A percentile compares a stretch with the other conserved stretches of the same genome.
phyloP scores from a whole-genome alignment of 2,797 vertebrate genomes.

The Adelosebastes latens region DNA sequence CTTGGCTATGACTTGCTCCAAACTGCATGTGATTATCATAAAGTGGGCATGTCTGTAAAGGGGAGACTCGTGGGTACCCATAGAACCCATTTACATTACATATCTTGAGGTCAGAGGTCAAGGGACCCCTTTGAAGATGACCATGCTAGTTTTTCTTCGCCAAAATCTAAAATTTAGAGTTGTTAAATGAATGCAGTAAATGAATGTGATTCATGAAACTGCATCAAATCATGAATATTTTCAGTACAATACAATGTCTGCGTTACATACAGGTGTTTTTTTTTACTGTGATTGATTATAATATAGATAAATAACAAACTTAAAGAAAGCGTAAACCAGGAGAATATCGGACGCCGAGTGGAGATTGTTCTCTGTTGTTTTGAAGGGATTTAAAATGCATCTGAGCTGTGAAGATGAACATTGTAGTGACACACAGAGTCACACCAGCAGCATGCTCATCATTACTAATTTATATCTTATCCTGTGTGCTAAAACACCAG shows the following conservation, averaged over 20 bases:
- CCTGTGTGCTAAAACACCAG: slow-evolving; percentile 25
- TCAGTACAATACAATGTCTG: neutral
- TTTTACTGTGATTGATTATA: neutral
- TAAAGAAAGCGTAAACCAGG: neutral
- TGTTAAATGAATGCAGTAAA: neutral
- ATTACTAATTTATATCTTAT: slow-evolving; percentile 57
- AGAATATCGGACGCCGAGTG: too few relatives aligned
- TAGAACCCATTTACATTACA: too few relatives aligned
- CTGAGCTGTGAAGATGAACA: slow-evolving; percentile 25
- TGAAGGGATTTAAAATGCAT: neutral
- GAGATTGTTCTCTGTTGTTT: neutral
- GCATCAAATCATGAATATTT: neutral
- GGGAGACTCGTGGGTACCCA: too few relatives aligned
- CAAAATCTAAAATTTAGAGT: rapidly evolving
- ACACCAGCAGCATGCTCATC: slow-evolving; percentile 33
- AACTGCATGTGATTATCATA: too few relatives aligned
- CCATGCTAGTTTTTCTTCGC: too few relatives aligned
- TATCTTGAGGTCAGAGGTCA: too few relatives aligned
- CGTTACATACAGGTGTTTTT: neutral
- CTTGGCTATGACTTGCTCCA: too few relatives aligned
- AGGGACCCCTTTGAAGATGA: too few relatives aligned
- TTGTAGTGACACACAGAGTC: slow-evolving; percentile 15
- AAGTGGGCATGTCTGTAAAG: too few relatives aligned
- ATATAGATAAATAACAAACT: neutral
- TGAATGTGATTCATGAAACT: neutral